Evolutionary conservation across 2,888 invertebrate species (phyloP).

Genomic region (Cephalotes varians): DNA sequence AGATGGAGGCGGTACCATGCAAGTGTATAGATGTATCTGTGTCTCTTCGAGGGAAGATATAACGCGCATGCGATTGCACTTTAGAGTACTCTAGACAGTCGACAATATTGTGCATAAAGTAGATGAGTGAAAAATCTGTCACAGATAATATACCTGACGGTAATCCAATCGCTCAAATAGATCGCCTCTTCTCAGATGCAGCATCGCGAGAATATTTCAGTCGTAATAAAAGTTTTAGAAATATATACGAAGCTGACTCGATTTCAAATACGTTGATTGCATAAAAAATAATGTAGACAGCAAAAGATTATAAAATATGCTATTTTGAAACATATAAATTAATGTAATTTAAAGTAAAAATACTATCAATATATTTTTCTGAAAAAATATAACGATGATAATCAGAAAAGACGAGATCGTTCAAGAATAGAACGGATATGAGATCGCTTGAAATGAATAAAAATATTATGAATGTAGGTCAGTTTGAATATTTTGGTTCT

Average conservation of each 20-base stretch:
- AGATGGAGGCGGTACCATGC: slow-evolving; percentile 6
- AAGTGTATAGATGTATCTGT: neutral
- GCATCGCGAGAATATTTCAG: slow-evolving; percentile 5
- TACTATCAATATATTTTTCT: neutral
- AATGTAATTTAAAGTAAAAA: neutral
- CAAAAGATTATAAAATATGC: neutral
- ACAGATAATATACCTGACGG: slow-evolving; percentile 65
- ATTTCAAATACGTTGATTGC: neutral
- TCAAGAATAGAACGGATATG: neutral
- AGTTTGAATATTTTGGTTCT: neutral
- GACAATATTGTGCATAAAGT: slow-evolving; percentile 70
- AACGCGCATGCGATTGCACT: slow-evolving; percentile 71
- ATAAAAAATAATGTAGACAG: neutral
- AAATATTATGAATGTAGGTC: slow-evolving; percentile 18
- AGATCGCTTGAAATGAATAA: neutral
- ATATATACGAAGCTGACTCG: neutral
- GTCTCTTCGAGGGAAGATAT: slow-evolving; percentile 22
- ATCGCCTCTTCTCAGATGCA: slow-evolving; percentile 34
- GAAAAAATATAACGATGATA: neutral
- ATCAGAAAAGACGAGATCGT: neutral
- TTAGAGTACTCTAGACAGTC: too few species aligned
- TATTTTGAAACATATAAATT: neutral
- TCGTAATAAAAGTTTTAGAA: neutral
- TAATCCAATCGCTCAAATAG: slow-evolving; percentile 59
- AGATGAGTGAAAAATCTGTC: slow-evolving; percentile 62